These are phyloP conservation scores for Pyrrhosoma nymphula DNA, from an alignment of 2,888 invertebrate species.

Conservation along the genomic window DNA sequence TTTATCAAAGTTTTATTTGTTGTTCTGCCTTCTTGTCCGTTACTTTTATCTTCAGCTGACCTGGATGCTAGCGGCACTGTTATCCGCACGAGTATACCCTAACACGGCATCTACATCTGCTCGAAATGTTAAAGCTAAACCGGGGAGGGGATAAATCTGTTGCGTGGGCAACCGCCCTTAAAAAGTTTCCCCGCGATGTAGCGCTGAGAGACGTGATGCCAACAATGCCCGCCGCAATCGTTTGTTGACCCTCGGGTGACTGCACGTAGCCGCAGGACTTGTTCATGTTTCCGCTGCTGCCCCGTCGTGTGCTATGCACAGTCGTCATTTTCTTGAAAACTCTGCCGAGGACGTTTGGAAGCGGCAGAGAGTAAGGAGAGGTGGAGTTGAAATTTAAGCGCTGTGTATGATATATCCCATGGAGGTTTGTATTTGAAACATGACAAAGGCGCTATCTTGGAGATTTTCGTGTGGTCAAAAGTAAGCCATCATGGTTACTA, in stretches of 20 bases:
- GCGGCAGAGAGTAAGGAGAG: too few species aligned
- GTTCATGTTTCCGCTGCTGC: neutral
- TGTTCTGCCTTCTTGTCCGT: too few species aligned
- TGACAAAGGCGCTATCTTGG: too few species aligned
- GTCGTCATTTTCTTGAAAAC: neutral
- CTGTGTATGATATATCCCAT: too few species aligned
- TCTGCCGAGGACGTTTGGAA: neutral
- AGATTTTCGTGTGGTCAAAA: too few species aligned
- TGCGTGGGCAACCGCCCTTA: neutral
- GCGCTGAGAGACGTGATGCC: neutral
- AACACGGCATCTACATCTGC: neutral
- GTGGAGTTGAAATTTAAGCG: too few species aligned
- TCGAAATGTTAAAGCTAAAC: too few species aligned
- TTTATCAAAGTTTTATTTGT: too few species aligned
- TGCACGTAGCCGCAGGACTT: neutral
- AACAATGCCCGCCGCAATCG: neutral
- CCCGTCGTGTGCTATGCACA: neutral
- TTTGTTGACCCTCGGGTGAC: slow-evolving; percentile 15
- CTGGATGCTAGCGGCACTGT: neutral
- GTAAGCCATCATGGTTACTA: too few species aligned
- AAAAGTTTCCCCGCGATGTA: neutral
- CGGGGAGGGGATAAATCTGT: neutral
- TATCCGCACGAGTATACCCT: neutral
- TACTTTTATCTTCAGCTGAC: neutral
- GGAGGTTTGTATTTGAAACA: too few species aligned